Conservation (phyloP, 1,140 invertebrate species). For the Aporrectodea caliginosa region DNA sequence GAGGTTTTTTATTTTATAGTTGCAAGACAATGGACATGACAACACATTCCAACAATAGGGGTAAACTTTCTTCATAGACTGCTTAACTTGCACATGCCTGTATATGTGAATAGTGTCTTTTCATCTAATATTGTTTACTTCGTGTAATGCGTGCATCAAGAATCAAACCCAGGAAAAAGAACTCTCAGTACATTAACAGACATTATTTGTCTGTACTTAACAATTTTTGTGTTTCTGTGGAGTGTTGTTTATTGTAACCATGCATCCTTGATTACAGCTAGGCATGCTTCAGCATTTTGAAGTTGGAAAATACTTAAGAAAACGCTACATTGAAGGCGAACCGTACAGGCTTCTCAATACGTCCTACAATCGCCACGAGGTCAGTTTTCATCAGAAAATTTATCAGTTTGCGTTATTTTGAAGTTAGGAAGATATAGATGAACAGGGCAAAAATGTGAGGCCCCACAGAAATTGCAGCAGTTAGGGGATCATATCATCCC, state of each 20-base stretch:
- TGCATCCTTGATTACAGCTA: constrained; percentile 13
- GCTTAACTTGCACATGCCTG: no score
- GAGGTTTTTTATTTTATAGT: background rate
- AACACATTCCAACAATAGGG: background rate
- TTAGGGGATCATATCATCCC: background rate
- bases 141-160: no score
- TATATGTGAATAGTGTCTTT: background rate
- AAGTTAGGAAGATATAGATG: background rate
- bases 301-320: constrained; percentile 25
- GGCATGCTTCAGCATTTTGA: constrained; percentile 29
- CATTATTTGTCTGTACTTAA: constrained; percentile 1
- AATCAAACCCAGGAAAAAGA: no score
- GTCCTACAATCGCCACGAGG: constrained; percentile 21
- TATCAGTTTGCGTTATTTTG: background rate
- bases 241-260: background rate
- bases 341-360: constrained; percentile 21
- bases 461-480: background rate
- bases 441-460: background rate
- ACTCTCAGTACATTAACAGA: no score
- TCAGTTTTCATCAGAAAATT: background rate
- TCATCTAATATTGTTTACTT: background rate
- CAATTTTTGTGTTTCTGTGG: background rate
- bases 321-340: constrained; percentile 8
- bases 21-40: background rate
- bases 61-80: no score